These are phyloP conservation scores for Corythornis madagascariensis DNA, from an alignment of 2,113 vertebrate species.

Conservation along the genomic window DNA sequence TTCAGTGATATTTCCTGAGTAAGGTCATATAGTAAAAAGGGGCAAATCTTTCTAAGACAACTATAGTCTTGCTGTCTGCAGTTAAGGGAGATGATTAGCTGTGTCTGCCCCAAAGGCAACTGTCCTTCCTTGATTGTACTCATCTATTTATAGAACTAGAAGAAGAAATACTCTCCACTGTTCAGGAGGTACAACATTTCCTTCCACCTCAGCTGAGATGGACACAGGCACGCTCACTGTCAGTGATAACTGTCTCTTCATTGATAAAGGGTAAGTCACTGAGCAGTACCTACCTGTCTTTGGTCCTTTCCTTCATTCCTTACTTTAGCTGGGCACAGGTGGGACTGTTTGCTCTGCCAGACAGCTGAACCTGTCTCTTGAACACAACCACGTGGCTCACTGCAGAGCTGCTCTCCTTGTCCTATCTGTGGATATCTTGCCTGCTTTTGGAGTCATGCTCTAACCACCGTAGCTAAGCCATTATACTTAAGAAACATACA, in stretches of 20 bases:
- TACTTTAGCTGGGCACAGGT: neutral
- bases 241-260: neutral
- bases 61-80: neutral
- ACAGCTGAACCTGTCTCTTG: neutral
- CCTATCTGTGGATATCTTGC: neutral
- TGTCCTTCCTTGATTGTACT: neutral
- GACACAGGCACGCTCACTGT: neutral
- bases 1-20: neutral
- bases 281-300: neutral
- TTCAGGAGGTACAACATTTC: neutral
- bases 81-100: neutral
- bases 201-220: neutral
- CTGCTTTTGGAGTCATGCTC: neutral
- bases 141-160: neutral
- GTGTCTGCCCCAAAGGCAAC: neutral
- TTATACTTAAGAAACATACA: neutral
- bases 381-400: rapidly evolving
- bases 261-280: neutral
- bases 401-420: neutral
- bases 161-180: neutral
- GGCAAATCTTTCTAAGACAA: neutral
- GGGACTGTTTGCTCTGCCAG: neutral
- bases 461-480: neutral
- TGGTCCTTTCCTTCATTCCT: neutral
- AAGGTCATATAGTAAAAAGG: neutral